Conservation (phyloP, 2,797 vertebrate genomes). For the Crenuchus spilurus region DNA sequence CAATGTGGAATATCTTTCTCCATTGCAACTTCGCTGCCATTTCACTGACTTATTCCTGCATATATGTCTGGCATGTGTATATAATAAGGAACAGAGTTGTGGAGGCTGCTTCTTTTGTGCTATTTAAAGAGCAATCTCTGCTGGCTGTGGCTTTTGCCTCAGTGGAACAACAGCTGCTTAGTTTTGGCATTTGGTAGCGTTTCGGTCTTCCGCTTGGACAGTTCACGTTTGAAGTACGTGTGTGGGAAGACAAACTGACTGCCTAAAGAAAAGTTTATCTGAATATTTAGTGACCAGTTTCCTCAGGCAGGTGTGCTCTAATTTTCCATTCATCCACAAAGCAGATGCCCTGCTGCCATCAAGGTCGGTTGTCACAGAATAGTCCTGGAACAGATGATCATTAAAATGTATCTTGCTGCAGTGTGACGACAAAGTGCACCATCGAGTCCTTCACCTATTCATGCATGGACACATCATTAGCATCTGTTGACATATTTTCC, state of each 20-base stretch:
- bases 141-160: constrained; percentile 13
- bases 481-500: constrained; percentile 17
- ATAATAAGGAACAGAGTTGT: neutral
- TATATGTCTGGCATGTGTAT: neutral
- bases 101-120: neutral
- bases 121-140: constrained; percentile 8
- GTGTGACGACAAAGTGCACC: neutral
- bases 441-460: neutral
- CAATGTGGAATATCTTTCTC: neutral
- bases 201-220: neutral
- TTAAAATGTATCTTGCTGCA: neutral
- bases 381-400: constrained; percentile 17
- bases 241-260: neutral
- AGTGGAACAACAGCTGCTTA: neutral
- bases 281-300: neutral
- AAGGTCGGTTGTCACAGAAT: constrained; percentile 4
- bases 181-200: neutral
- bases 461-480: neutral
- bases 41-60: neutral
- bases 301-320: neutral
- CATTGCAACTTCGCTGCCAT: neutral
- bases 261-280: neutral
- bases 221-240: neutral
- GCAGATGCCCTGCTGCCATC: neutral
- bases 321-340: constrained; percentile 9